These are phyloP conservation scores for Cephus runcator DNA, from an alignment of 2,888 invertebrate species.

Conservation along the genomic window DNA sequence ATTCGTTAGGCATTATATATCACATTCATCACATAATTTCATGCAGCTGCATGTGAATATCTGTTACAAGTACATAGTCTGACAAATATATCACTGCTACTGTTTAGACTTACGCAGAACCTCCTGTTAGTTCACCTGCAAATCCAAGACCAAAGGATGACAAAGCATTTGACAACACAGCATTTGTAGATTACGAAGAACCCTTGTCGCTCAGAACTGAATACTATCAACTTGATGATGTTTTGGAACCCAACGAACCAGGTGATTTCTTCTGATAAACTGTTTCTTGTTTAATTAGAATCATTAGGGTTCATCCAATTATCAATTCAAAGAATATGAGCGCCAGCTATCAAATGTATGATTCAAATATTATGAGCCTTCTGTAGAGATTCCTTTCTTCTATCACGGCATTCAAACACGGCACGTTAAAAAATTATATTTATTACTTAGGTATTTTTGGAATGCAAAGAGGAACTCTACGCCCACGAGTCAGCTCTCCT, in stretches of 20 bases:
- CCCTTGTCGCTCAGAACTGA: conserved; percentile 79
- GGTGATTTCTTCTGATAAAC: conserved; percentile 32
- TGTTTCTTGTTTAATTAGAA: not conserved
- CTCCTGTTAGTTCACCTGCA: conserved; percentile 52
- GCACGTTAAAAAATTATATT: not conserved
- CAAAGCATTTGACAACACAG: conserved; percentile 76
- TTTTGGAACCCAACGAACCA: conserved; percentile 56
- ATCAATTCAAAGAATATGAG: not conserved
- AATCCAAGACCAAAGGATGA: conserved; percentile 53
- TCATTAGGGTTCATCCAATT: not conserved
- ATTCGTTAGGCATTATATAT: not conserved
- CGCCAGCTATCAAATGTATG: not conserved
- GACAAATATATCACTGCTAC: conserved; percentile 24
- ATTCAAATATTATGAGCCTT: not conserved
- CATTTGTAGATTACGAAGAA: conserved; percentile 85
- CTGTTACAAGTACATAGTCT: conserved; percentile 5
- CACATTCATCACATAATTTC: not conserved
- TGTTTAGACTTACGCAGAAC: conserved; percentile 57
- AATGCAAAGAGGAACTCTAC: conserved; percentile 54
- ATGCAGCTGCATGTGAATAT: conserved; percentile 7
- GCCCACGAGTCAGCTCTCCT: conserved; percentile 82
- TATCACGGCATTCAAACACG: not conserved
- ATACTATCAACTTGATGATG: conserved; percentile 74
- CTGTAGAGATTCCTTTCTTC: not conserved
- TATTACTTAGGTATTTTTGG: conserved; percentile 44